Evolutionary conservation across 2,888 invertebrate genomes (phyloP).

Genomic region (Thysanoteuthis rhombus): DNA sequence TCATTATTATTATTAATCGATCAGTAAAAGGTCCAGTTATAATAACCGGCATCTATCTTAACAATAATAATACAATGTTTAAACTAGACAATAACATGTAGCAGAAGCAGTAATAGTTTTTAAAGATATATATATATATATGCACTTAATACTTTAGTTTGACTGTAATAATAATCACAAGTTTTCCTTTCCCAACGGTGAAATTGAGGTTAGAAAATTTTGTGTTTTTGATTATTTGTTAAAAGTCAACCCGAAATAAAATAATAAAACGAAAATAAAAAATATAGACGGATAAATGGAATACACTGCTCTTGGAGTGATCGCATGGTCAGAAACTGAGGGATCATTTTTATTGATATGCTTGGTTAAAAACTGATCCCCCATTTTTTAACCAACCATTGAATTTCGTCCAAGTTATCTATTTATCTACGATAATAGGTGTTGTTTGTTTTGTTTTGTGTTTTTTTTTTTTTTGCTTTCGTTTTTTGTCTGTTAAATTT

Average conservation of each 20-base stretch:
- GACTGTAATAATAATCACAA: neutral
- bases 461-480: too few relatives aligned
- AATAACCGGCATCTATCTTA: neutral
- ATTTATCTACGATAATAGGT: neutral
- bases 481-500: neutral
- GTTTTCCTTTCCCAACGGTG: neutral
- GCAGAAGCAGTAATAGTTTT: neutral
- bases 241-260: neutral
- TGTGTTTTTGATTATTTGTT: neutral
- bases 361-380: neutral
- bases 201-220: neutral
- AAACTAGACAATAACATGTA: conserved; percentile 1
- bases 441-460: neutral
- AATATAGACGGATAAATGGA: neutral
- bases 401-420: neutral
- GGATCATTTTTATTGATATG: neutral
- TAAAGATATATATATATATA: neutral
- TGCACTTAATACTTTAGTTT: neutral
- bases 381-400: neutral
- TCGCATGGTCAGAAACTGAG: neutral
- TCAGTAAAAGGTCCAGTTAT: neutral
- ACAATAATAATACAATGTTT: neutral
- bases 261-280: neutral
- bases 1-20: neutral
- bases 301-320: neutral